A percentile compares a stretch with the other conserved stretches of the same genome.
phyloP scores from a whole-genome alignment of 2,888 invertebrate genomes.

The Epicampocera succincta region DNA sequence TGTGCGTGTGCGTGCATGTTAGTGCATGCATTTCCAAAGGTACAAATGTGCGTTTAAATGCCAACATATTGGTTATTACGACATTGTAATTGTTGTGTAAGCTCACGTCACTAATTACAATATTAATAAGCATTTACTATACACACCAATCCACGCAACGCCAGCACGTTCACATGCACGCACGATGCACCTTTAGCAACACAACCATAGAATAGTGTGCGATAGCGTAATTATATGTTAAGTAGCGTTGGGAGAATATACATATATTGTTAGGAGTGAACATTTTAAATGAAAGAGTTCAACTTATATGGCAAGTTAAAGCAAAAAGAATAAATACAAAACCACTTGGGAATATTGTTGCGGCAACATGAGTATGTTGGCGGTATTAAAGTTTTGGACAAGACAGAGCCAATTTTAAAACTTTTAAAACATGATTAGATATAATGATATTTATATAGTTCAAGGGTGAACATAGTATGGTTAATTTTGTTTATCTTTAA shows the following conservation, averaged over 20 bases:
- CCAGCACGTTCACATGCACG: not conserved
- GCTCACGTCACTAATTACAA: constrained; percentile 64
- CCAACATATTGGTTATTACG: constrained; percentile 32
- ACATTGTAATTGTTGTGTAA: constrained; percentile 63
- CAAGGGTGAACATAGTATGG: too few relatives aligned
- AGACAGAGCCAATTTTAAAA: too few relatives aligned
- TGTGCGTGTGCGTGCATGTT: not conserved
- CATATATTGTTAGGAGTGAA: constrained; percentile 18
- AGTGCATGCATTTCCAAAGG: too few relatives aligned
- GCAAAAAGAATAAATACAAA: not conserved
- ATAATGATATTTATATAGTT: too few relatives aligned
- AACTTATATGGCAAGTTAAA: constrained; percentile 3
- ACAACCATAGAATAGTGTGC: not conserved
- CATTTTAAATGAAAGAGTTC: not conserved
- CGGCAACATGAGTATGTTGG: too few relatives aligned
- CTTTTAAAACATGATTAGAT: too few relatives aligned
- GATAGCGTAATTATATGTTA: constrained; percentile 42
- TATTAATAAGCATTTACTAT: constrained; percentile 53
- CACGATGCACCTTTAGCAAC: constrained; percentile 12
- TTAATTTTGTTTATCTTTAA: too few relatives aligned
- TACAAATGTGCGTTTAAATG: constrained; percentile 10
- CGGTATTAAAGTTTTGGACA: too few relatives aligned
- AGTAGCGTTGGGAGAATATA: constrained; percentile 21
- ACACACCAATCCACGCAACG: not conserved
- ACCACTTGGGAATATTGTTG: not conserved